Percentiles rank a stretch among this genome's conserved stretches.
Evolutionary conservation across 2,797 vertebrate species (phyloP).

Genomic region (Vireo griseus): DNA sequence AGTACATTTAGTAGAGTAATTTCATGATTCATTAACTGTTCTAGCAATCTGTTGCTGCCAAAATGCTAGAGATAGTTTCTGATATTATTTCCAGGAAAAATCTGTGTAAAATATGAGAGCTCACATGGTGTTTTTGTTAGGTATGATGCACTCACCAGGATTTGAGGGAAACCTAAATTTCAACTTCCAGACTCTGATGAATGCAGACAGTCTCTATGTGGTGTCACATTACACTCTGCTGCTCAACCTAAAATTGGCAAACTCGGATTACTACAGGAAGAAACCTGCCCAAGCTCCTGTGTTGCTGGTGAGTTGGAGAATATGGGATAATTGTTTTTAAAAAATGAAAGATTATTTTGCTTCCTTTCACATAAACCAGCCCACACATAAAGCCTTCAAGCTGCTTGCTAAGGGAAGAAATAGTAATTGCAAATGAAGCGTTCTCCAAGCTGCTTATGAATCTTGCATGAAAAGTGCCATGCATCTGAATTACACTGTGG

Average conservation of each 20-base stretch:
- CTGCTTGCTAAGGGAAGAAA: not conserved
- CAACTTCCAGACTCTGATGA: slow-evolving; percentile 89
- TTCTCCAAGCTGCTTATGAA: slow-evolving; percentile 18
- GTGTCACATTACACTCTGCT: slow-evolving; percentile 88
- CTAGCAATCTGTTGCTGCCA: slow-evolving; percentile 19
- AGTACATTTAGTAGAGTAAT: not conserved
- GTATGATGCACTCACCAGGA: slow-evolving; percentile 88
- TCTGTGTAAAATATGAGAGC: not conserved
- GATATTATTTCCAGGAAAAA: not conserved
- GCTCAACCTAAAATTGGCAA: slow-evolving; percentile 92
- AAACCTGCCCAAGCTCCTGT: slow-evolving; percentile 77
- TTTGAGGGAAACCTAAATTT: slow-evolving; percentile 81
- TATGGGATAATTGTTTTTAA: not conserved
- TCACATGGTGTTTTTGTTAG: slow-evolving; percentile 68
- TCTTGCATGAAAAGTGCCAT: not conserved
- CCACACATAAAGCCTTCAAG: not conserved
- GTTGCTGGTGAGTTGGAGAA: slow-evolving; percentile 80
- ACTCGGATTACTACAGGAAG: slow-evolving; percentile 87
- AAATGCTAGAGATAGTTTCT: slow-evolving; percentile 18
- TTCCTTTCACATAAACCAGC: not conserved
- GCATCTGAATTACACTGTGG: slow-evolving; percentile 1
- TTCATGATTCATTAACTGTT: slow-evolving; percentile 11
- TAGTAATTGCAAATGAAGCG: slow-evolving; percentile 36
- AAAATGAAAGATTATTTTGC: not conserved
- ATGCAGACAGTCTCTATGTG: slow-evolving; percentile 91